Percentiles rank a stretch among this genome's conserved stretches.
Conservation (phyloP, 2,113 vertebrate species). For the Serilophus lunatus region DNA sequence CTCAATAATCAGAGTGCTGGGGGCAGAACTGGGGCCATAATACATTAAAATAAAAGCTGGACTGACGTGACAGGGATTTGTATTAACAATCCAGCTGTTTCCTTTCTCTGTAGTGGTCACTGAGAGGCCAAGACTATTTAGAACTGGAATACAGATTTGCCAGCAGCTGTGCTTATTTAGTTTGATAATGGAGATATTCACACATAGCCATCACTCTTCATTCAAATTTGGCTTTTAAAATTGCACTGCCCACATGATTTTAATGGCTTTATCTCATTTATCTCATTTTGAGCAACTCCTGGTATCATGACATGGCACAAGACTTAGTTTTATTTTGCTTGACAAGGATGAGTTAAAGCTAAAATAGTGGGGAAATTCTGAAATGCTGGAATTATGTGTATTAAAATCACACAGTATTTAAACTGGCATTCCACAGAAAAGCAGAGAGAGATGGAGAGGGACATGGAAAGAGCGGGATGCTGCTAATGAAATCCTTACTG, state of each 20-base stretch:
- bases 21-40: not conserved
- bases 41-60: not conserved
- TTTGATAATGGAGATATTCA: not conserved
- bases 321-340: not conserved
- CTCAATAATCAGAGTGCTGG: not conserved
- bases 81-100: not conserved
- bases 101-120: not conserved
- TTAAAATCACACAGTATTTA: not conserved
- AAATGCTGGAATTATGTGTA: not conserved
- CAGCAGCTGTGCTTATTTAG: not conserved
- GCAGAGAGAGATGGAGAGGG: not conserved
- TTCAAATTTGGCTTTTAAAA: not conserved
- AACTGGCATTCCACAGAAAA: not conserved
- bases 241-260: not conserved
- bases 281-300: not conserved
- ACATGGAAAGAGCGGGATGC: not conserved
- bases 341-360: not conserved
- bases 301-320: not conserved
- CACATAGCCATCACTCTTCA: not conserved
- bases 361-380: not conserved
- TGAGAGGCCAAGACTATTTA: not conserved
- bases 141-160: not conserved
- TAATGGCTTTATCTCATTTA: not conserved
- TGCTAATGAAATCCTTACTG: not conserved
- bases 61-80: rapidly evolving